Evolutionary conservation across 2,888 invertebrate species (phyloP).

Genomic region (Lasioglossum leucozonium): DNA sequence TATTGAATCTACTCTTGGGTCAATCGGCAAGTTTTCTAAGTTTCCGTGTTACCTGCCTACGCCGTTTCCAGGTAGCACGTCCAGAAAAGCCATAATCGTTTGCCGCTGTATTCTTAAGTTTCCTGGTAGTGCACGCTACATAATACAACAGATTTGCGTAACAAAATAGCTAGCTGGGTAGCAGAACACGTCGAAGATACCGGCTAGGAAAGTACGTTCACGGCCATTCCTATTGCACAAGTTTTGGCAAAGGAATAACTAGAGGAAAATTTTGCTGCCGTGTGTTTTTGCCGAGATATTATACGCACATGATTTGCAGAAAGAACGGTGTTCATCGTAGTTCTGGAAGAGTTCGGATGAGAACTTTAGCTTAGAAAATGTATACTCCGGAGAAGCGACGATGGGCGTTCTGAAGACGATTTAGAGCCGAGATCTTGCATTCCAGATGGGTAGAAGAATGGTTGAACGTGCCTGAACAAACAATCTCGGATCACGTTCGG

Average conservation of each 20-base stretch:
- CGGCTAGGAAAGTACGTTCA: background rate
- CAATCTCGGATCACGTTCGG: background rate
- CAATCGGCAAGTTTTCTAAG: too few species aligned
- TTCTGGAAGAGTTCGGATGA: background rate
- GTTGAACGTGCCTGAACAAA: constrained; percentile 2
- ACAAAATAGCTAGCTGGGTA: background rate
- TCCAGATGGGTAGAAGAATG: background rate
- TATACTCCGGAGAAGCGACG: too few species aligned
- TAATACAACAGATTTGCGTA: background rate
- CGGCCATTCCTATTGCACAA: background rate
- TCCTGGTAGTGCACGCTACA: background rate
- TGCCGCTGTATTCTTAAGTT: background rate
- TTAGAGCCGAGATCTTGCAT: background rate
- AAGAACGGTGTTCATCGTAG: background rate
- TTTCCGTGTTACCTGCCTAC: too few species aligned
- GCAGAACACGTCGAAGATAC: background rate
- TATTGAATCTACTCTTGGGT: too few species aligned
- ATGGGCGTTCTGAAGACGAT: too few species aligned
- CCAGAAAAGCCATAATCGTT: too few species aligned
- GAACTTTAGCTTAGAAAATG: background rate
- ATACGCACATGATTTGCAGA: background rate
- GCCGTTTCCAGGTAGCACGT: too few species aligned
- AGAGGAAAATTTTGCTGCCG: background rate
- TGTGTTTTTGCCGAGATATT: background rate
- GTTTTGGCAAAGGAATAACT: background rate